phyloP scores from a whole-genome alignment of 1,140 invertebrate species.

The Coelopa frigida region DNA sequence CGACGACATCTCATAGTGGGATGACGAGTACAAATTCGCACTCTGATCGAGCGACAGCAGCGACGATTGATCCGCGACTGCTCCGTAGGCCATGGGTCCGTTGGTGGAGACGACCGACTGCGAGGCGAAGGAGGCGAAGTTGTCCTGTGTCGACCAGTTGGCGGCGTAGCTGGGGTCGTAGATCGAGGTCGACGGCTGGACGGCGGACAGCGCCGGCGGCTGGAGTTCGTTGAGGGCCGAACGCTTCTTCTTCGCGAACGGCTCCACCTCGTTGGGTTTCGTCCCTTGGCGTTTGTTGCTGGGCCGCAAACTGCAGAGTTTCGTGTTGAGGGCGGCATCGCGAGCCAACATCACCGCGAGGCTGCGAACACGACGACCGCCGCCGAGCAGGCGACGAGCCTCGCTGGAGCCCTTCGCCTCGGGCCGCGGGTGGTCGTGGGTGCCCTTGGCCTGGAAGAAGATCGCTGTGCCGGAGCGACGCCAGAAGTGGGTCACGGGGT shows the following conservation, averaged over 20 bases:
- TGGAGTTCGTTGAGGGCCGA: too few species aligned
- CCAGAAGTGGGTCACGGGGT: conserved; percentile 98
- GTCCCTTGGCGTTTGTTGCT: conserved; percentile 19
- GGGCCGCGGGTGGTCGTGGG: conserved; percentile 88
- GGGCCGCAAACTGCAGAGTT: conserved; percentile 44
- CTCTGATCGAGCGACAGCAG: not conserved
- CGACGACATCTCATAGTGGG: not conserved
- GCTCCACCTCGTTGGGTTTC: conserved; percentile 6
- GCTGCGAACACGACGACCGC: conserved; percentile 60
- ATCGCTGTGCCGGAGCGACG: conserved; percentile 89
- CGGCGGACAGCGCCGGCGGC: too few species aligned
- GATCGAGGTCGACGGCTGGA: not conserved
- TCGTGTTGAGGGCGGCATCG: conserved; percentile 64
- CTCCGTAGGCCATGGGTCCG: not conserved
- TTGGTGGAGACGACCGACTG: not conserved
- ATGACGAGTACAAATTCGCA: not conserved
- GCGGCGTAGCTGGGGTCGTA: not conserved
- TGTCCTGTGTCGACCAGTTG: not conserved
- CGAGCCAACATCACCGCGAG: conserved; percentile 64
- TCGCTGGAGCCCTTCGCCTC: conserved; percentile 90
- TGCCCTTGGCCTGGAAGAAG: conserved; percentile 95
- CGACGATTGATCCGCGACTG: not conserved
- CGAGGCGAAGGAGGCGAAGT: not conserved
- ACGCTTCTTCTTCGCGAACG: conserved; percentile 21
- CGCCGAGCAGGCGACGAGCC: conserved; percentile 55